Base-by-base conservation (phyloP, 64 coral and sea anemone species). In the Dendrophyllia cribrosa region DNA sequence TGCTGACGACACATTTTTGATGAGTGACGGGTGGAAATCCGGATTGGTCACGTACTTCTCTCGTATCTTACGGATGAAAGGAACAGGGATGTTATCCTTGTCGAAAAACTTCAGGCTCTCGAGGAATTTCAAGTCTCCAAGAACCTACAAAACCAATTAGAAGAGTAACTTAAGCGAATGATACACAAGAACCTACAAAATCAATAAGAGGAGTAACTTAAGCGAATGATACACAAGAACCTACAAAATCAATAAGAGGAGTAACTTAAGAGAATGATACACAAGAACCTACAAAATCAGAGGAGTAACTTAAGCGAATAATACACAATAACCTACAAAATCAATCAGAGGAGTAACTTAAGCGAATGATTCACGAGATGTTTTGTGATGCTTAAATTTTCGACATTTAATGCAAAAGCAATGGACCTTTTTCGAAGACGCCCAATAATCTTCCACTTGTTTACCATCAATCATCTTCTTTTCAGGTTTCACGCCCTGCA, bases 21-120 rank as follows among this genome's bases (percentile, higher is more conserved):
- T 98, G 51, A 98, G 76, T 23, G 97, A 93, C 43, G 97, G 97
- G 64, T 98, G 94, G 17, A 98, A 98, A 34, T 93, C 91, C 48
- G 97, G 94, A 48, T 98, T 98, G 10, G 86, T 96, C 1, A 96
- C 86, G 74, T 96, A 98, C 83, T 98, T 98, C 12, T 98, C 97
- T 59, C 97, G 81, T 43, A 98, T 96, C 74, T 91, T 98, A 74
- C 94, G 90, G 49, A 98, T 98, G 53, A 75, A 52, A 43, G 94
- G 68, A n/a, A 73, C 25, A 5, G 94, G 94, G 43, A 98, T 98
- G 72, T 91, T 98, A 16, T 98, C 91, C 67, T 98, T 98, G 72
- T 98, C 97, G 64, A 84, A 98, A 16, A 88, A 15, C 80, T 98
- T 98, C 43, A 98, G 86, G 25, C 75, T 85, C 45, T 98, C 97